Conservation (phyloP, 2,113 vertebrate species). For the Poecilia latipinna region DNA sequence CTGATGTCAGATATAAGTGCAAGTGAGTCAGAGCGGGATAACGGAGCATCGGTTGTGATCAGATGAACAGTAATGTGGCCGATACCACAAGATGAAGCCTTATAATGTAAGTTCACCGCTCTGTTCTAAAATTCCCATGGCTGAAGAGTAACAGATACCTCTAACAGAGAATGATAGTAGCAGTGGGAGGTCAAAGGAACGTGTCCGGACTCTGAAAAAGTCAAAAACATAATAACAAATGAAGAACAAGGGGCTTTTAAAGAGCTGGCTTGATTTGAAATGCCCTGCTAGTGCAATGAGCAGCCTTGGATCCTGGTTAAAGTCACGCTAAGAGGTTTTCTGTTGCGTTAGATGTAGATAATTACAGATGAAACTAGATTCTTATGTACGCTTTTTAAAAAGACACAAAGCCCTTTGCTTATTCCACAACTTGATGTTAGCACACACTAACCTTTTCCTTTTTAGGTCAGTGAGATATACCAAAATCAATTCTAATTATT, state of each 20-base stretch:
- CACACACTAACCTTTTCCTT: too few species aligned
- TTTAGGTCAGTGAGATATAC: too few species aligned
- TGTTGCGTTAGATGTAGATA: not conserved
- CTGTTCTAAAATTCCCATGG: constrained; percentile 40
- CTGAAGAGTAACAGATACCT: constrained; percentile 43
- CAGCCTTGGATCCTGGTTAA: constrained; percentile 5
- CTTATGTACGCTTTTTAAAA: too few species aligned
- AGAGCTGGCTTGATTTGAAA: constrained; percentile 13
- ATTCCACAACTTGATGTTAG: too few species aligned
- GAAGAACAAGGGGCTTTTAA: not conserved
- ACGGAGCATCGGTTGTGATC: constrained; percentile 21
- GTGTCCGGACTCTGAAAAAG: not conserved
- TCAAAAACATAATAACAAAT: not conserved
- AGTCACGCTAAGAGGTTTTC: not conserved
- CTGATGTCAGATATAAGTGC: constrained; percentile 56
- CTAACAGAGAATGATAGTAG: not conserved
- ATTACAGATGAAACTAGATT: not conserved
- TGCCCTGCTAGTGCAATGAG: not conserved
- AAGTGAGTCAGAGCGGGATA: constrained; percentile 36
- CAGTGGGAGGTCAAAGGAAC: constrained; percentile 5
- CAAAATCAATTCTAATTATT: too few species aligned
- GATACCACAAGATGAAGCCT: constrained; percentile 25
- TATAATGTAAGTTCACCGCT: constrained; percentile 27
- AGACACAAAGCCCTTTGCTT: too few species aligned
- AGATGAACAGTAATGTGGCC: constrained; percentile 55